Percentiles rank a stretch among this genome's conserved stretches.
phyloP scores from a whole-genome alignment of 2,113 vertebrate genomes.

The Meleagris gallopavo region DNA sequence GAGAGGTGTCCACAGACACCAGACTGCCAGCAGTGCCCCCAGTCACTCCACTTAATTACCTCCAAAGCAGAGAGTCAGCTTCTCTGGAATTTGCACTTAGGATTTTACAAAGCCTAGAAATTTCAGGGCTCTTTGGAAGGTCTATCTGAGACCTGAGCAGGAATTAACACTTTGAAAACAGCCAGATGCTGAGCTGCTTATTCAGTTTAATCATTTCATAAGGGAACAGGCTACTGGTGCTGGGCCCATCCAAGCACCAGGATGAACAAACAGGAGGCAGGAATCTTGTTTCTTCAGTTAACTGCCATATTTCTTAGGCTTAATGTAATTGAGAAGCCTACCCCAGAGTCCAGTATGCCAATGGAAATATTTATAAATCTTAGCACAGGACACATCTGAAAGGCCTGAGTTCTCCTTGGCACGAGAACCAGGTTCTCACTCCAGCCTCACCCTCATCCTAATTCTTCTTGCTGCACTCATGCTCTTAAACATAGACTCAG shows the following conservation, averaged over 20 bases:
- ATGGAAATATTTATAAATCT: neutral
- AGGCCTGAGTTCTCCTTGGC: neutral
- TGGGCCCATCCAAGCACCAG: constrained; percentile 9
- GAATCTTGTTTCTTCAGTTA: constrained; percentile 13
- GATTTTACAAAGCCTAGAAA: neutral
- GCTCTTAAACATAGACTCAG: neutral
- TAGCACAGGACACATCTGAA: neutral
- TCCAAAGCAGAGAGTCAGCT: neutral
- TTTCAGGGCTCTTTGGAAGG: neutral
- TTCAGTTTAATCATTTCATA: neutral
- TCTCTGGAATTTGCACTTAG: neutral
- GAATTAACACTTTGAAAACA: neutral
- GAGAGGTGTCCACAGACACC: neutral
- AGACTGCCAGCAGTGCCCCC: neutral
- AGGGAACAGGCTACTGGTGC: constrained; percentile 44
- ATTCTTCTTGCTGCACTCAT: neutral
- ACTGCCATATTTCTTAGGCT: constrained; percentile 10
- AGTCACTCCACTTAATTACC: neutral
- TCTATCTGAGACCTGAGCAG: neutral
- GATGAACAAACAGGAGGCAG: constrained; percentile 30
- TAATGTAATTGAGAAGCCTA: constrained; percentile 30
- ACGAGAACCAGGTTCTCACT: neutral
- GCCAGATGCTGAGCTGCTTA: neutral
- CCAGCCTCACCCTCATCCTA: neutral
- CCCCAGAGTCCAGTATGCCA: neutral